A percentile compares a stretch with the other conserved stretches of the same genome.
phyloP scores from a whole-genome alignment of 2,113 vertebrate genomes.

The western clawed frog (Xenopus tropicalis) region UCB_Xtro_10.0 CM004450.2:100717001-100717500 shows the following conservation, averaged over 20 bases:
- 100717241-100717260: constrained; percentile 15
- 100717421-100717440: constrained; percentile 16
- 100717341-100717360: constrained; percentile 20
- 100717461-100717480: no score
- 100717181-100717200: constrained; percentile 41
- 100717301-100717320: constrained; percentile 29
- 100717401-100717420: constrained; percentile 11
- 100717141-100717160: constrained; percentile 37
- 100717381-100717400: no score
- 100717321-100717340: constrained; percentile 8
- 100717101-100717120: constrained; percentile 53
- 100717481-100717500: no score
- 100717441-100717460: no score
- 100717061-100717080: constrained; percentile 58
- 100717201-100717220: constrained; percentile 53
- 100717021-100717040: constrained; percentile 53
- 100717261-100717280: constrained; percentile 1
- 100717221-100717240: constrained; percentile 47
- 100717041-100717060: constrained; percentile 60
- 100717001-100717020: not conserved
- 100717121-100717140: constrained; percentile 49
- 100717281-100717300: rapidly evolving
- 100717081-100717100: constrained; percentile 52
- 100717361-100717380: not conserved
- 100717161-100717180: constrained; percentile 53